These are phyloP conservation scores for Anneissia japonica DNA, from an alignment of 35 echinoderm and acorn worm genomes.

Conservation along the genomic window DNA sequence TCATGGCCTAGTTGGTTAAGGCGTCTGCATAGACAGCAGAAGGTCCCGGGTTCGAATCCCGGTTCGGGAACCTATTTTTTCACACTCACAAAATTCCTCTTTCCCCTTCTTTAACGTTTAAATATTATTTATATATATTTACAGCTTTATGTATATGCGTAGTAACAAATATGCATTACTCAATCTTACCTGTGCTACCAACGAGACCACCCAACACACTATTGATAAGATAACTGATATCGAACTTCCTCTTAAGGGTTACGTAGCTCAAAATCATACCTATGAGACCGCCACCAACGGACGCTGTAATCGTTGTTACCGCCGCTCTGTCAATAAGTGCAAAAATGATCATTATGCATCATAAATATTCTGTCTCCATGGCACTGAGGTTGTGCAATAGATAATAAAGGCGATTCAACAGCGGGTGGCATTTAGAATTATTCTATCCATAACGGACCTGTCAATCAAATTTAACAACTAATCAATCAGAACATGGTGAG, in stretches of 20 bases:
- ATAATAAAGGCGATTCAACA: background rate
- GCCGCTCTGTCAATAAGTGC: constrained; percentile 31
- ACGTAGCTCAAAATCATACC: constrained; percentile 48
- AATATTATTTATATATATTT: too few species aligned
- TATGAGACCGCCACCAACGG: constrained; percentile 51
- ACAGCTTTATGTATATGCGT: too few species aligned
- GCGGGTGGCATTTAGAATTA: background rate
- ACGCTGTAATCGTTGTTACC: constrained; percentile 52
- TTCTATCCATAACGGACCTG: background rate
- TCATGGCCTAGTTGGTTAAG: too few species aligned
- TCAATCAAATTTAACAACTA: background rate
- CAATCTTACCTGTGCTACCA: constrained; percentile 42
- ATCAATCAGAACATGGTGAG: background rate
- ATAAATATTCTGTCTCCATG: background rate
- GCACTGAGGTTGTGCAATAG: background rate
- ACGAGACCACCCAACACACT: constrained; percentile 62
- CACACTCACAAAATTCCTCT: too few species aligned
- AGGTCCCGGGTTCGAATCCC: too few species aligned
- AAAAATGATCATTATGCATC: constrained; percentile 9
- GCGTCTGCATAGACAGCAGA: too few species aligned
- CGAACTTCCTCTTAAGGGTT: constrained; percentile 51
- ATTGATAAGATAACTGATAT: constrained; percentile 70
- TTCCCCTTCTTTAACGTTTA: too few species aligned
- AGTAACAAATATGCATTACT: background rate
- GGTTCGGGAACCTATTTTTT: too few species aligned